Conservation (phyloP, 2,113 vertebrate species). For the Melospiza georgiana region DNA sequence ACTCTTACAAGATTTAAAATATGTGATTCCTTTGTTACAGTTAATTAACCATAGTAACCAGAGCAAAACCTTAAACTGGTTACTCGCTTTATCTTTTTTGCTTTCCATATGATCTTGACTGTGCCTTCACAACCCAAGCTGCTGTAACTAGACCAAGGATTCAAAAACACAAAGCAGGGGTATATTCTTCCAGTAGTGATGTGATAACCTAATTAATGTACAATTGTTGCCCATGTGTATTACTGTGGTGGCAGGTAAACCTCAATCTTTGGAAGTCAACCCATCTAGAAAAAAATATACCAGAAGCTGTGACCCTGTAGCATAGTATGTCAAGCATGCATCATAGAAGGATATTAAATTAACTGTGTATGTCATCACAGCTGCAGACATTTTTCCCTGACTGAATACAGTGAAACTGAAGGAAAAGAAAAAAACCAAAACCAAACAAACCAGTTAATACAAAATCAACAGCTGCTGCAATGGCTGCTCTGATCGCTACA, state of each 20-base stretch:
- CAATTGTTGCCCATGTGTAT: neutral
- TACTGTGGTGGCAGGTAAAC: neutral
- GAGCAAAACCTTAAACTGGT: neutral
- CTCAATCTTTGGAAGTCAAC: neutral
- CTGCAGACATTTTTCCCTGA: neutral
- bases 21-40: neutral
- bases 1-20: neutral
- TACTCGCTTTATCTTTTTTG: neutral
- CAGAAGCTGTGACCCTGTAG: neutral
- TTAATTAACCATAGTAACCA: neutral
- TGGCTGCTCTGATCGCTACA: neutral
- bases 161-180: neutral
- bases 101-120: neutral
- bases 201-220: neutral
- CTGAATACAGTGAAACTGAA: neutral
- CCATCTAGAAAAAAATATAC: neutral
- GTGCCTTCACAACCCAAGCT: neutral
- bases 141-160: neutral
- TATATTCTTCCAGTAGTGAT: neutral
- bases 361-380: neutral
- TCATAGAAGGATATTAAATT: neutral
- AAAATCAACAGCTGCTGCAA: conserved; percentile 22
- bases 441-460: neutral
- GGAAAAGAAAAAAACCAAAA: neutral
- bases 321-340: neutral